These are phyloP conservation scores for Pterostichus madidus DNA, from an alignment of 2,888 invertebrate species.

Conservation along the genomic window DNA sequence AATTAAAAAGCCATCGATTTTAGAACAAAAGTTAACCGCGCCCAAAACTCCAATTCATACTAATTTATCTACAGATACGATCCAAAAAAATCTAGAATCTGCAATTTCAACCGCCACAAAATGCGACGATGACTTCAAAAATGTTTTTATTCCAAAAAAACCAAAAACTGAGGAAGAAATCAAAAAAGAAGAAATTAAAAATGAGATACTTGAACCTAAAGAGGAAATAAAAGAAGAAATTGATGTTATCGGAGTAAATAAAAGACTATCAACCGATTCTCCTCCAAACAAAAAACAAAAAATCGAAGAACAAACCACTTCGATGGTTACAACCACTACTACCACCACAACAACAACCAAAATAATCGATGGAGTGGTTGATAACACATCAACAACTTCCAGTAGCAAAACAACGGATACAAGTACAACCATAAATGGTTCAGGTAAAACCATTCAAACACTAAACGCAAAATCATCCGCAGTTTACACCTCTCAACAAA, in stretches of 20 bases:
- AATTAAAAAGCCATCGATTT: conserved; percentile 82
- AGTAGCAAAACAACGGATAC: conserved; percentile 77
- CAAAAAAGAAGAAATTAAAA: conserved; percentile 66
- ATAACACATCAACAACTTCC: conserved; percentile 77
- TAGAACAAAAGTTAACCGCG: conserved; percentile 85
- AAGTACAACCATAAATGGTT: conserved; percentile 71
- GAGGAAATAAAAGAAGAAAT: no score
- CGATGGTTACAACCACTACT: conserved; percentile 76
- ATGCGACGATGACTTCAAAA: conserved; percentile 78
- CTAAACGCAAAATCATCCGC: conserved; percentile 73
- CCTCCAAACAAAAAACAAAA: conserved; percentile 71
- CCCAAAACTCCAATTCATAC: conserved; percentile 73
- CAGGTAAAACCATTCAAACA: conserved; percentile 73
- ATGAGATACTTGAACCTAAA: no score
- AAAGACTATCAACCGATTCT: background rate
- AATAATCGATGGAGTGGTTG: conserved; percentile 78
- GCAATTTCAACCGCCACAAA: conserved; percentile 82
- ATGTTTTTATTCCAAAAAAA: conserved; percentile 73
- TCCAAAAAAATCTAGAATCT: conserved; percentile 82
- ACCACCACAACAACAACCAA: conserved; percentile 75
- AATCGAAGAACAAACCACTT: conserved; percentile 75
- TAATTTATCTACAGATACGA: conserved; percentile 77
- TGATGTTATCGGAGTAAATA: no score
- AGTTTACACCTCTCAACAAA: conserved; percentile 79
- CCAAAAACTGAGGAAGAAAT: conserved; percentile 70